A percentile compares a stretch with the other conserved stretches of the same genome.
Conservation (phyloP, 2,888 invertebrate genomes). For the Coronaproctus castanopsis region DNA sequence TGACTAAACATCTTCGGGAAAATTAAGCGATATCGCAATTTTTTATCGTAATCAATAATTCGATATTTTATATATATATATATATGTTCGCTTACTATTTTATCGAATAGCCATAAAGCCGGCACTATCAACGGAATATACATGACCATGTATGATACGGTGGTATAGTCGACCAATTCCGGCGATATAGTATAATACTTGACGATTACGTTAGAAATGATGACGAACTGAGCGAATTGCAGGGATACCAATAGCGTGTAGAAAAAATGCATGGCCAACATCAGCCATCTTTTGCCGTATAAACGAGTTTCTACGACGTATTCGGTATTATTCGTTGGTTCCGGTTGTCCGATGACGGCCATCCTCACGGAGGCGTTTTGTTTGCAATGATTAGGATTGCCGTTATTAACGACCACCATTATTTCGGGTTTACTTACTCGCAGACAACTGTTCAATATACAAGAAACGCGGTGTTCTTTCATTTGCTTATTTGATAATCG, state of each 20-base stretch:
- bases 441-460: not conserved
- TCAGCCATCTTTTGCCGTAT: constrained; percentile 61
- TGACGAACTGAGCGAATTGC: constrained; percentile 95
- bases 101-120: constrained; percentile 85
- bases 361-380: no score
- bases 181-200: constrained; percentile 57
- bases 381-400: no score
- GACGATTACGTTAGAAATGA: constrained; percentile 64
- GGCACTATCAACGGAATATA: constrained; percentile 97
- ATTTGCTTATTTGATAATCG: no score
- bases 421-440: no score
- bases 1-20: no score
- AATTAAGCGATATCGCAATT: no score
- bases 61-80: not conserved
- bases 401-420: no score
- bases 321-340: no score
- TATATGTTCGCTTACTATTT: constrained; percentile 46
- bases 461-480: not conserved
- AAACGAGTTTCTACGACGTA: constrained; percentile 25
- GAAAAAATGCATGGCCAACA: constrained; percentile 64
- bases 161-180: constrained; percentile 75
- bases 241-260: constrained; percentile 80
- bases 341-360: no score
- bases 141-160: constrained; percentile 90
- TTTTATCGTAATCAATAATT: not conserved